Conservation (phyloP, 2,797 vertebrate genomes). For the Clarias fuscus region DNA sequence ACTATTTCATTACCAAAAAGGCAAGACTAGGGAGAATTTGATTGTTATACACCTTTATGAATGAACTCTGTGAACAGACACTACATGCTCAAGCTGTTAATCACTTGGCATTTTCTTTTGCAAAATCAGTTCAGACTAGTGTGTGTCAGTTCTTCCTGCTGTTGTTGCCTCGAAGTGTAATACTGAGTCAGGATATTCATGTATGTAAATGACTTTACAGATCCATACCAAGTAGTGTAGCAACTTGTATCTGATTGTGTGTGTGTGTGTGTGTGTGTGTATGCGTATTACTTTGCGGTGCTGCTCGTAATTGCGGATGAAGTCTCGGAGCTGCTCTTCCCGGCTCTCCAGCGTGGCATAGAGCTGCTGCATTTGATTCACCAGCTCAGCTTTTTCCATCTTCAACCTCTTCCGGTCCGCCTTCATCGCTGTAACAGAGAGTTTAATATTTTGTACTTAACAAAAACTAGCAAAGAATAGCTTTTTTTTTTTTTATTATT, state of each 20-base stretch:
- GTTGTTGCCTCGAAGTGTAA: not conserved
- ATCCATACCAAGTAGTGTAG: not conserved
- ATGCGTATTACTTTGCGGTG: conserved; percentile 76
- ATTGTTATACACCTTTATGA: not conserved
- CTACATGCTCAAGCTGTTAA: not conserved
- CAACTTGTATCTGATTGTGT: not conserved
- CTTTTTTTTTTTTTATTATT: not conserved
- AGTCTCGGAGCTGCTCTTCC: conserved; percentile 95
- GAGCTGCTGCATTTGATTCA: conserved; percentile 98
- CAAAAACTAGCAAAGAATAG: not conserved
- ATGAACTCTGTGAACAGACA: not conserved
- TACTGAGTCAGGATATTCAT: conserved; percentile 1
- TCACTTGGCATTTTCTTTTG: not conserved
- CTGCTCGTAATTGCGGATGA: conserved; percentile 97
- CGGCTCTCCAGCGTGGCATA: conserved; percentile 96
- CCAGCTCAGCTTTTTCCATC: conserved; percentile 92
- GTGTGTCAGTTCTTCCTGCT: not conserved
- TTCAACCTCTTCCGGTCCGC: conserved; percentile 94
- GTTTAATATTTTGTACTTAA: not conserved
- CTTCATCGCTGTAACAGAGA: conserved; percentile 86
- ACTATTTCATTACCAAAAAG: not conserved
- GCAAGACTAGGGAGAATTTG: not conserved
- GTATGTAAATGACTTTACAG: not conserved
- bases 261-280: conserved; percentile 7
- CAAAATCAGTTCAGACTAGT: not conserved